These are phyloP conservation scores for Notothenia rossii DNA, from an alignment of 2,113 vertebrate genomes.

Conservation along the genomic window DNA sequence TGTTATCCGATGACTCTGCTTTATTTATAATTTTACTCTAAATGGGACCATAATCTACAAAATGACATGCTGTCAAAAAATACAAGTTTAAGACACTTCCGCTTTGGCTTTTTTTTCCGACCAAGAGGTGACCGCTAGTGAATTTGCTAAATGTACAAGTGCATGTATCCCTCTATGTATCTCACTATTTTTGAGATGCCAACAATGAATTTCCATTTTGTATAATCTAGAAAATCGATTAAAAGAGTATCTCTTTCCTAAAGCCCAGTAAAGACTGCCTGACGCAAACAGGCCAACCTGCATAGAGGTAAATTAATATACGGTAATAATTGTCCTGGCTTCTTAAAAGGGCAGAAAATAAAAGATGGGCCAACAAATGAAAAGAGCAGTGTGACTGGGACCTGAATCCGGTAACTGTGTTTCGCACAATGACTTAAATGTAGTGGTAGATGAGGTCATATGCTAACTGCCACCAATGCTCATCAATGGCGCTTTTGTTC, in stretches of 20 bases:
- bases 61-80: too few species aligned
- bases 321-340: constrained; percentile 22
- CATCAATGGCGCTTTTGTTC: constrained; percentile 63
- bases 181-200: not conserved
- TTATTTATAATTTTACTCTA: too few species aligned
- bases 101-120: too few species aligned
- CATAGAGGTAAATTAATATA: constrained; percentile 14
- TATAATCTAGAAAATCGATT: not conserved
- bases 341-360: constrained; percentile 50
- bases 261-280: not conserved
- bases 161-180: not conserved
- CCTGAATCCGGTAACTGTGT: constrained; percentile 20
- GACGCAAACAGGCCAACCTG: not conserved
- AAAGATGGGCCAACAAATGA: constrained; percentile 21
- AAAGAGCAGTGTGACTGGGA: constrained; percentile 5
- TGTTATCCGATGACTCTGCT: too few species aligned
- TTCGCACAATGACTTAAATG: constrained; percentile 35
- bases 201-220: not conserved
- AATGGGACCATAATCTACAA: too few species aligned
- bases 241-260: not conserved
- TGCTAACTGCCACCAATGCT: constrained; percentile 56
- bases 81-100: too few species aligned
- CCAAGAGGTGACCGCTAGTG: too few species aligned
- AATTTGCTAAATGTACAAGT: not conserved
- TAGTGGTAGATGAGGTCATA: constrained; percentile 67